phyloP scores from a whole-genome alignment of 2,113 vertebrate species.

The Salvelinus alpinus region DNA sequence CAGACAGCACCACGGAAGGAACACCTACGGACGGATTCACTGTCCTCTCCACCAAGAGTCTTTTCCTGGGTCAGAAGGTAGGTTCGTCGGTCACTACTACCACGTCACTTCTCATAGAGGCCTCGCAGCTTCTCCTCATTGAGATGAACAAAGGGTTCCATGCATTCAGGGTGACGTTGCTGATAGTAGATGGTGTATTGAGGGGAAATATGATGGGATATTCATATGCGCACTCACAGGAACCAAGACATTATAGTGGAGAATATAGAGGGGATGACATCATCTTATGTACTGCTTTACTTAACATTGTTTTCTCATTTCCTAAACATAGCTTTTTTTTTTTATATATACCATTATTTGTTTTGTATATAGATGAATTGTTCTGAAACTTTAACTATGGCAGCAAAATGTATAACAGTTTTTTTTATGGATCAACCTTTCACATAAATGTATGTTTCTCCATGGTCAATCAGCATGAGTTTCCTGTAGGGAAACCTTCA shows the following conservation, averaged over 20 bases:
- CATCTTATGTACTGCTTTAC: too few relatives aligned
- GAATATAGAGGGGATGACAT: too few relatives aligned
- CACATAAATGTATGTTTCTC: background rate
- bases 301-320: too few relatives aligned
- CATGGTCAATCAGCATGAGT: background rate
- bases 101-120: background rate
- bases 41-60: slow-evolving; percentile 95
- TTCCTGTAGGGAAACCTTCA: background rate
- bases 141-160: background rate
- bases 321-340: background rate
- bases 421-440: background rate
- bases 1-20: slow-evolving; percentile 94
- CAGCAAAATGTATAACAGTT: background rate
- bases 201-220: too few relatives aligned
- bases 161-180: background rate
- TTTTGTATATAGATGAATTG: background rate
- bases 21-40: slow-evolving; percentile 90
- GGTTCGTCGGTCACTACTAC: slow-evolving; percentile 1
- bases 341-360: background rate
- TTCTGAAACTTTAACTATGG: background rate
- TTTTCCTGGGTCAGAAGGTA: slow-evolving; percentile 99
- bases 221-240: too few relatives aligned
- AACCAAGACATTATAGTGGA: too few relatives aligned
- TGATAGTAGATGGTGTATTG: background rate
- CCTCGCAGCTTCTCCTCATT: background rate